Base-by-base conservation (phyloP, 64 coral and sea anemone species). In the Dendronephthya gigantea region DNA sequence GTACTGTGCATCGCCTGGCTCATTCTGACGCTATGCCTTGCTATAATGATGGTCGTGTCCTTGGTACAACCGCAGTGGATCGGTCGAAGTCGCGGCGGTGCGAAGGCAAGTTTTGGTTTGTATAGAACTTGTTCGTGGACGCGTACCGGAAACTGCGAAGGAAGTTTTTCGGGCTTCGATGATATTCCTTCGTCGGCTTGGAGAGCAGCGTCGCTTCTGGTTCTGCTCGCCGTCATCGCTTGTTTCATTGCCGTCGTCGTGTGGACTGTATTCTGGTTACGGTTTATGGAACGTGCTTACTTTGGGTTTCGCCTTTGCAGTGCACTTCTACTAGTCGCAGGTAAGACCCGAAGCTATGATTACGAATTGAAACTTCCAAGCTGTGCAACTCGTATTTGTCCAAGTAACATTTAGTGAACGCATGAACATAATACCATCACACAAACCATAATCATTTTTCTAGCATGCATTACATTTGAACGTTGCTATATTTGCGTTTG, bases 1-100 rank as follows among this genome's bases (percentile, higher is more conserved):
- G 87, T 98, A 49, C 83, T 98, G 10, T 87, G 93, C 12, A 88
- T 92, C 50, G 82, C 93, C 6, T 98, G 95, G 95, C 49, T 87
- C 0, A 59, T 98, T 1, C 91, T 93, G 33, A 98, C 89, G 9
- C 45, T 88, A 29, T 98, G 89, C 83, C 83, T 98, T 23, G 95
- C 83, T 70, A 86, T 98, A 33, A 98, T 93, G 95, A 93, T 93
- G 28, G 84, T 98, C 23, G 92, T 98, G 28, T 89, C 91, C n/a
- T 91, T 98, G 50, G 89, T 98, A 50, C 95, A 98, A 72, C 91
- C 95, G 0, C 95, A 98, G 25, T 98, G 95, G 95, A 45, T 98
- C 9, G 90, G 88, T 25, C 92, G 95, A 50, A 68, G 35, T 36
- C 10, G 16, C 39, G 2, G 30, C 19, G 87, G 90, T 47, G 48